Base-by-base conservation (phyloP, 1,140 invertebrate species). In the Bombus pascuorum region DNA sequence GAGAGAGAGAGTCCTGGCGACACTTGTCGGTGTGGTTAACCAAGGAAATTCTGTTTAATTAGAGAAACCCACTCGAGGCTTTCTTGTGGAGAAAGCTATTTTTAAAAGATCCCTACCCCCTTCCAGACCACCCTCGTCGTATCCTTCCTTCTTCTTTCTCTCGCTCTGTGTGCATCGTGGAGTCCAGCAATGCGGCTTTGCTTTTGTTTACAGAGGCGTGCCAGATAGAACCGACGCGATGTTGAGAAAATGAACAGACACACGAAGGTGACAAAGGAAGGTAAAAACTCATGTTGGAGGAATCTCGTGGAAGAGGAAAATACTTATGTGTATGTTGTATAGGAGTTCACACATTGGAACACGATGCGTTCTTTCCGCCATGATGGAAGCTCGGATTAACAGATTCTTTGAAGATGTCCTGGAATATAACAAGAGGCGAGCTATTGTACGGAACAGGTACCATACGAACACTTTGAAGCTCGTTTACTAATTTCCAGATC, bases 41-140 rank as follows among this genome's bases (percentile, higher is more conserved):
- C 83, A 85, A 85, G 71, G 83, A 89, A 85, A 89, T 89, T 87
- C 82, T 86, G 77, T 84, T 89, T 89, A 85, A 89, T 89, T 89
- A 82, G 68, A 83, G 72, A 78, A 82, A 65, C 79, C 74, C 78
- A 80, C 85, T 82, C 85, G 72, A 74, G 53, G 76, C 76, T 85
- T 80, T 85, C 83, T 57, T 53, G 75, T 76, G 65, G 78, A 59
- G 83, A 85, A 75, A 87, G 86, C 72, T 89, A 89, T 89, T 89
- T 89, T 89, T 86, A 89, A 87, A 88, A 86, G 85, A 83, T 83
- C 72, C 80, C 81, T 59, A 22, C 25, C 65, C 32, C 12, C 68
- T n/a, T 6, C 3, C 42, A n/a, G 13, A 39, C 32, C 34, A 42
- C 44, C 34, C 47, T 15, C n/a, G 42, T 0, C 37, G 34, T 53